Percentiles rank a stretch among this genome's conserved stretches.
Conservation (phyloP, 2,888 invertebrate genomes). For the Rambutsinella grinnellia region DNA sequence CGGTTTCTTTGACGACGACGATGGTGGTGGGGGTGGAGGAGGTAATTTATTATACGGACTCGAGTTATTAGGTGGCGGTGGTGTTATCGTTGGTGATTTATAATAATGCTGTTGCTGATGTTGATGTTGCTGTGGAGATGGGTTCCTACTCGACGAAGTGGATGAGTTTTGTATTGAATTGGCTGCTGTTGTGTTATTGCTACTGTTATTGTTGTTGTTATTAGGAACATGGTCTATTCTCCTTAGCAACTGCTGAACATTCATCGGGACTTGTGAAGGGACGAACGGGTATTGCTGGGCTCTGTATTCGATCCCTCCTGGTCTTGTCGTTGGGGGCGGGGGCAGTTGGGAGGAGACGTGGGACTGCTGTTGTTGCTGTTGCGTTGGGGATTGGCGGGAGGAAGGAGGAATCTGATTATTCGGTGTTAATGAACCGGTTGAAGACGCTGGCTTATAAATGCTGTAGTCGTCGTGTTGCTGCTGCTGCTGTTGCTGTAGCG, state of each 20-base stretch:
- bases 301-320: conserved; percentile 67
- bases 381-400: conserved; percentile 36
- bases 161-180: not conserved
- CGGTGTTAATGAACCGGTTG: not conserved
- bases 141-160: not conserved
- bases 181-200: not conserved
- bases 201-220: too few species aligned
- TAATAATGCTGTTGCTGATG: not conserved
- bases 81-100: conserved; percentile 70
- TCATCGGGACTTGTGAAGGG: conserved; percentile 74
- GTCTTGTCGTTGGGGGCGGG: conserved; percentile 76
- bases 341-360: conserved; percentile 9
- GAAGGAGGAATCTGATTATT: not conserved
- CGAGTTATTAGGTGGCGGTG: conserved; percentile 73
- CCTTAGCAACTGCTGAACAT: conserved; percentile 80
- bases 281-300: conserved; percentile 69
- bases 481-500: not conserved
- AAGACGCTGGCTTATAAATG: not conserved
- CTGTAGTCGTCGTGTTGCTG: not conserved
- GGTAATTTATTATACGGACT: conserved; percentile 73
- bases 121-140: not conserved
- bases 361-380: not conserved
- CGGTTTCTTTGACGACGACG: conserved; percentile 79
- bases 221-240: too few species aligned
- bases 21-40: conserved; percentile 75